These are phyloP conservation scores for Zaprionus kolodkinae DNA, from an alignment of 1,140 invertebrate genomes.

Conservation along the genomic window DNA sequence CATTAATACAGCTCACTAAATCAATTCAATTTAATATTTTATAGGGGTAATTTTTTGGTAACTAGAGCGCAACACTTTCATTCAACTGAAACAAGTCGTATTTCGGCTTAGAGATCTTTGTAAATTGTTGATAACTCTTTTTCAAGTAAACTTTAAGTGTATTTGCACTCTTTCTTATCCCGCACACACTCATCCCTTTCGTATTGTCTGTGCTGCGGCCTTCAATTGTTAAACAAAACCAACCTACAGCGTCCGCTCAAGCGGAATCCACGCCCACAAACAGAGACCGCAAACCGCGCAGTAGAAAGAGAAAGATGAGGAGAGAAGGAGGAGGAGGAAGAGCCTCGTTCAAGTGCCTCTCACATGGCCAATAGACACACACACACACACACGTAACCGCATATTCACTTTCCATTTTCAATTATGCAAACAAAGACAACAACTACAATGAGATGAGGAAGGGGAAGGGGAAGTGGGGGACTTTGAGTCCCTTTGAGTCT, in stretches of 20 bases:
- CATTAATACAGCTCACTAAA: no score
- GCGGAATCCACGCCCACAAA: conserved; percentile 27
- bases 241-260: conserved; percentile 27
- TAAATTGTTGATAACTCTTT: background rate
- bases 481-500: conserved; percentile 43
- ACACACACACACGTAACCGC: conserved; percentile 3
- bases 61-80: background rate
- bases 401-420: conserved; percentile 72
- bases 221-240: conserved; percentile 41
- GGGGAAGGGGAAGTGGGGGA: background rate
- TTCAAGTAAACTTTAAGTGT: background rate
- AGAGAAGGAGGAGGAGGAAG: background rate
- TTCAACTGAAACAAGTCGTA: background rate
- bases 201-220: conserved; percentile 32
- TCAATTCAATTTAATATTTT: background rate
- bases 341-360: conserved; percentile 15
- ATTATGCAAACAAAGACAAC: conserved; percentile 63
- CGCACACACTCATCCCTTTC: conserved; percentile 9
- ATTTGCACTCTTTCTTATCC: background rate
- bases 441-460: background rate
- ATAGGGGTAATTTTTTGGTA: background rate
- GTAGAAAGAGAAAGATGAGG: background rate
- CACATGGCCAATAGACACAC: conserved; percentile 42
- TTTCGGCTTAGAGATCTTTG: background rate
- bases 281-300: conserved; percentile 6